Evolutionary conservation across 2,888 invertebrate species (phyloP), one percentile per base, ranked within the genome.

Genomic region (Selenia dentaria): DNA sequence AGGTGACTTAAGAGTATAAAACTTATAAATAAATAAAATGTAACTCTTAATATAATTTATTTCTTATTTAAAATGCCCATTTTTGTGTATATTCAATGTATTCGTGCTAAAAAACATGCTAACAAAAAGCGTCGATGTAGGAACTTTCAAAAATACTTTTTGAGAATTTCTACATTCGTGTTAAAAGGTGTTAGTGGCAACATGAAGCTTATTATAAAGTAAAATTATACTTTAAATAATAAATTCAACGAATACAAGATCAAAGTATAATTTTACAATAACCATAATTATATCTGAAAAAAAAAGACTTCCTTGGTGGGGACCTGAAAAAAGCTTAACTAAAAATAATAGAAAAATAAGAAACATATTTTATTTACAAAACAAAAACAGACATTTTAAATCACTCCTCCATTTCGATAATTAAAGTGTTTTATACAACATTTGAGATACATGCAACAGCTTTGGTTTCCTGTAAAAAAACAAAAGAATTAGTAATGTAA

Each of bases 401-500:
- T 52, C 26, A 50, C 59, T 63, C 87, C 89, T 89, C 89, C 89
- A 89, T 88, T 90, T 89, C 88, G 53, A 81, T 85, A 83, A 85
- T 77, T 67, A 57, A 5, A 25, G 6, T 24, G 8, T 24, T 18
- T 1, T 8, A 25, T 49, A 54, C 26, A 35, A 34, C 39, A 18
- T 48, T 53, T 25, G 28, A 20, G 16, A 38, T 9, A 50, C 76
- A 78, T 79, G 76, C 79, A 70, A 42, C 66, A 29, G 26, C 43
- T 55, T 26, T 8, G 59, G 37, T 27, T 13, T 56, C 64, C 78
- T 77, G 74, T 38, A 76, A 79, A 66, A 20, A 62, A 53, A 63
- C 54, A 53, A 54, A 56, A 39, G 20, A 26, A 51, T 53, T 54
- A 57, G 29, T 51, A 28, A 24, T 29, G 32, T 14, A 2, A 49